Conservation (phyloP, 2,888 invertebrate species). For the Eutolmus rufibarbis region DNA sequence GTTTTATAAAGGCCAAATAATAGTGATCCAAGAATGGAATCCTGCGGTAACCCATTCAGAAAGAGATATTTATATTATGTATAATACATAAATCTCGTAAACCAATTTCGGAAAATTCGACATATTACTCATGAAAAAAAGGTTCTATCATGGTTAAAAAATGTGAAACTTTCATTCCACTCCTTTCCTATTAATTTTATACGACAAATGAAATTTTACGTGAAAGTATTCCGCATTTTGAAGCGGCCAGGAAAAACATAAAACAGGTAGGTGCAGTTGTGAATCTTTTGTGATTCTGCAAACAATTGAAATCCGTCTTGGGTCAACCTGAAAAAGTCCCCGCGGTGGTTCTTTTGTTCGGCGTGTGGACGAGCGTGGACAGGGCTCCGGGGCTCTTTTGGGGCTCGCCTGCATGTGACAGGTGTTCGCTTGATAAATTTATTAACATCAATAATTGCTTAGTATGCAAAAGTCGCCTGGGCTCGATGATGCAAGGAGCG, state of each 20-base stretch:
- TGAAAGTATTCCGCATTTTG: background rate
- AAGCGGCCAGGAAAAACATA: background rate
- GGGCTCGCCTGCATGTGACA: slow-evolving; percentile 35
- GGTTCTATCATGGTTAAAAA: background rate
- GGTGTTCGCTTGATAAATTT: slow-evolving; percentile 43
- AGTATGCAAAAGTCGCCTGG: slow-evolving; percentile 2
- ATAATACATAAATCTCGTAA: no score
- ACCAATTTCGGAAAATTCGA: background rate
- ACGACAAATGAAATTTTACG: background rate
- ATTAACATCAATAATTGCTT: slow-evolving; percentile 32
- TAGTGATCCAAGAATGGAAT: background rate
- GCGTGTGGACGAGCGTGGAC: background rate
- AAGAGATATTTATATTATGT: background rate
- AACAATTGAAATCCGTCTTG: background rate
- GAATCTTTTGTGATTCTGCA: background rate
- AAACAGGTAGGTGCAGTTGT: background rate
- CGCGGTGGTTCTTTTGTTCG: background rate
- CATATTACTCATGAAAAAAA: background rate
- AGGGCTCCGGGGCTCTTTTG: background rate
- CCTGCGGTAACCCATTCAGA: background rate
- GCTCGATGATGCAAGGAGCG: background rate
- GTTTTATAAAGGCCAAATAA: background rate
- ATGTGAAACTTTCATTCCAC: background rate
- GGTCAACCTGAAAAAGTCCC: background rate
- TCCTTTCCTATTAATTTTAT: background rate